phyloP scores from a whole-genome alignment of 2,888 invertebrate species.

The Plemyria rubiginata region DNA sequence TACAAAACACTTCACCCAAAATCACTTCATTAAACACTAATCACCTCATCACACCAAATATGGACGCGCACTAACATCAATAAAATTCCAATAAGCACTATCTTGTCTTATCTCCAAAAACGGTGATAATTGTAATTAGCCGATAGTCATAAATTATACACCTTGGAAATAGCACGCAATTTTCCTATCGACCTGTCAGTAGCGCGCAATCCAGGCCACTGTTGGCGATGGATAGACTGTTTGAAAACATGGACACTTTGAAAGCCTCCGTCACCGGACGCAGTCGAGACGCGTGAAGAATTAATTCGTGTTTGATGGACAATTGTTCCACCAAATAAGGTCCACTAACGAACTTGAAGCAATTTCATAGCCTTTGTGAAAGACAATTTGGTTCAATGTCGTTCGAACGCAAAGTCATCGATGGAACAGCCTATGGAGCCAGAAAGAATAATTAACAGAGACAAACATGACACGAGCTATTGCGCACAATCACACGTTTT shows the following conservation, averaged over 20 bases:
- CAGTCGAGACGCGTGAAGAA: constrained; percentile 76
- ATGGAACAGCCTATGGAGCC: constrained; percentile 13
- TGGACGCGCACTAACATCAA: constrained; percentile 65
- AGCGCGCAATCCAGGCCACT: constrained; percentile 74
- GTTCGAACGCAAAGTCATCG: constrained; percentile 45
- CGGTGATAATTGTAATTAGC: constrained; percentile 66
- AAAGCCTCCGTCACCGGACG: constrained; percentile 81
- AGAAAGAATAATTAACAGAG: background rate
- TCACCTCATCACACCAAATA: constrained; percentile 71
- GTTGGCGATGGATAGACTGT: constrained; percentile 77
- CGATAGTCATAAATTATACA: constrained; percentile 61
- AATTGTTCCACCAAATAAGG: constrained; percentile 75
- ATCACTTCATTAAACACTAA: constrained; percentile 61
- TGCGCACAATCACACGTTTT: constrained; percentile 13
- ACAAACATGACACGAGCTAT: background rate
- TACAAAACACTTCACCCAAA: constrained; percentile 63
- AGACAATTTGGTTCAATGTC: constrained; percentile 49
- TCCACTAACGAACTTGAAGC: constrained; percentile 58
- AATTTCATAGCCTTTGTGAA: constrained; percentile 52
- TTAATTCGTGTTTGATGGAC: constrained; percentile 78
- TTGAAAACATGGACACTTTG: constrained; percentile 73
- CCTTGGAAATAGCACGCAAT: constrained; percentile 63
- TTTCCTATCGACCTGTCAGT: constrained; percentile 60
- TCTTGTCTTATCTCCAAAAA: constrained; percentile 64
- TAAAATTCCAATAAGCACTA: constrained; percentile 63